Evolutionary conservation across 2,888 invertebrate species (phyloP), one percentile per base, ranked within the genome.

Genomic region (Poecilus cupreus): DNA sequence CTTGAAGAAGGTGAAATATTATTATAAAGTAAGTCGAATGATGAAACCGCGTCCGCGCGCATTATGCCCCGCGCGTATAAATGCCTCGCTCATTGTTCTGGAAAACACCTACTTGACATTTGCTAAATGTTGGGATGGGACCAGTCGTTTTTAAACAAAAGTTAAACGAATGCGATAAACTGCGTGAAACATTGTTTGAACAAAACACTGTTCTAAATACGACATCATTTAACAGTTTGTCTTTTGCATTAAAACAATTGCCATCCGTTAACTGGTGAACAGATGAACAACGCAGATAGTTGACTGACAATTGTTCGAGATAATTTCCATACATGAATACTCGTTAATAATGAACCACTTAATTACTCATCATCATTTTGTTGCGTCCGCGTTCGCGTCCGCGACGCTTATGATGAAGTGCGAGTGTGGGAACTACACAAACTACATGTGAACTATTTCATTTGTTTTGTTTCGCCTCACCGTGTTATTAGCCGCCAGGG

Each of bases 371-470:
- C 64, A 49, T 79, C 79, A 79, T 79, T 51, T 74, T 11, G 32
- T 68, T 32, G 37, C 11, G 20, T 5, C 32, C 32, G 72, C n/a
- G 39, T 37, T n/a, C n/a, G n/a, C n/a, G 32, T 32, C 32, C 32
- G 32, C 32, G 8, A 8, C 32, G 32, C 32, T 32, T 32, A 32
- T 32, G 32, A 32, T 8, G 32, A 32, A 32, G 32, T 39, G n/a
- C 22, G 46, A 46, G 39, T 77, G 77, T 77, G 77, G 77, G 77
- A 70, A 68, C 68, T 11, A 3, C 26, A n/a, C 26, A 13, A 46
- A 51, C 64, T 78, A 79, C 79, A 79, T 79, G 79, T 79, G 79
- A 79, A 79, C 79, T 79, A 79, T 79, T 79, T 78, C 51, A 75
- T 43, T 49, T 49, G 64, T 79, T 79, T 79, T 79, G 79, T 79